A percentile compares a stretch with the other conserved stretches of the same genome.
Conservation (phyloP, 2,113 vertebrate genomes). For the Sterrhoptilus dennistouni region DNA sequence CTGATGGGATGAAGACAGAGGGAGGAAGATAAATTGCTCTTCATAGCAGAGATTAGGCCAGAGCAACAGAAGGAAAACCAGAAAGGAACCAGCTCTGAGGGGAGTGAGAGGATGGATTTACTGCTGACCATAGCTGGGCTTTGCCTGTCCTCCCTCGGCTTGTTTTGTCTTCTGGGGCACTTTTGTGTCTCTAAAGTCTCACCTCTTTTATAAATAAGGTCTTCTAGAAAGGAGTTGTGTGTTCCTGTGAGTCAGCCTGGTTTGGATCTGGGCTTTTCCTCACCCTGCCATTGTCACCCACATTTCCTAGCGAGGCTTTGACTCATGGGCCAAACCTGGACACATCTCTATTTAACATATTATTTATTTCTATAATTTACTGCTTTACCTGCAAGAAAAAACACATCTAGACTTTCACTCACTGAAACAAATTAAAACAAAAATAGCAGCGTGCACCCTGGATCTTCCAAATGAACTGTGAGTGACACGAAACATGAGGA, state of each 20-base stretch:
- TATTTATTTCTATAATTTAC: not conserved
- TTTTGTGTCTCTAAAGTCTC: not conserved
- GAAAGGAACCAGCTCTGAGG: not conserved
- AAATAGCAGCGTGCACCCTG: not conserved
- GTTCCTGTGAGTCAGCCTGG: not conserved
- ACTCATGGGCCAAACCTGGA: not conserved
- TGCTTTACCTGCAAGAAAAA: not conserved
- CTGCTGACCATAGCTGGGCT: not conserved
- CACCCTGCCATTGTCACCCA: not conserved
- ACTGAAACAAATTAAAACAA: not conserved
- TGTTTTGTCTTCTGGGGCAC: not conserved
- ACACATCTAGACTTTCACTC: not conserved
- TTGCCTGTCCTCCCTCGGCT: not conserved
- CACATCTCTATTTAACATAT: accelerated
- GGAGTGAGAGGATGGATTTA: not conserved
- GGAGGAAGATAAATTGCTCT: slow-evolving; percentile 68
- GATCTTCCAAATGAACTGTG: not conserved
- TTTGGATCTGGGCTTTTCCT: not conserved
- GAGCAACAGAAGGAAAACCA: not conserved
- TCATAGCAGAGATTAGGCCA: slow-evolving; percentile 29
- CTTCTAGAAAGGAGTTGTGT: not conserved
- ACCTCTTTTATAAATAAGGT: not conserved
- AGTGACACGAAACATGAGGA: not conserved
- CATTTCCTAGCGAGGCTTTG: not conserved
- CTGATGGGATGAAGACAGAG: slow-evolving; percentile 1